phyloP scores from a whole-genome alignment of 2,888 invertebrate species.

The Eupelmus urozonus region DNA sequence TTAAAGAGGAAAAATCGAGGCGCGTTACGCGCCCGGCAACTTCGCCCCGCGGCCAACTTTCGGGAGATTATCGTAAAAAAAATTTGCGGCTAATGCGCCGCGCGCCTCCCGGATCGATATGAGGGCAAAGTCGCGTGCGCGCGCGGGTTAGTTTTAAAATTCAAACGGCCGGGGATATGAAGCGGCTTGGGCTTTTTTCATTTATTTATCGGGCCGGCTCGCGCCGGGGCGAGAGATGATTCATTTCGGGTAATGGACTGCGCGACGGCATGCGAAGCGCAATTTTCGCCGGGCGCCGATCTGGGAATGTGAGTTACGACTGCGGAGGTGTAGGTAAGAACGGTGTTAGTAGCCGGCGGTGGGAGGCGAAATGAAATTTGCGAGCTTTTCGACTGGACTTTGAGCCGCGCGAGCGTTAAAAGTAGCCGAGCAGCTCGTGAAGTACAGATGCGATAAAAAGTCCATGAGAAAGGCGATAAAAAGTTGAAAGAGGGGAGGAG shows the following conservation, averaged over 20 bases:
- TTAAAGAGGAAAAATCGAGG: constrained; percentile 41
- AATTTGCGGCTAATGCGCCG: constrained; percentile 41
- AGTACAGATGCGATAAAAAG: not conserved
- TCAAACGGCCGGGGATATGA: not conserved
- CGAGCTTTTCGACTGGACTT: not conserved
- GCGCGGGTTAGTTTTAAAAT: not conserved
- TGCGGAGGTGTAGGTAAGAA: not conserved
- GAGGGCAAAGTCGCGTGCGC: not conserved
- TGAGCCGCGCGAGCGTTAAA: constrained; percentile 11
- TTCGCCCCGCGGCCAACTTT: not conserved
- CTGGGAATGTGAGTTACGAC: not conserved
- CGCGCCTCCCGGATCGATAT: not conserved
- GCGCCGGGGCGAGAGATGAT: not conserved
- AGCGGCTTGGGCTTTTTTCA: not conserved
- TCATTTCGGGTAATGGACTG: constrained; percentile 14
- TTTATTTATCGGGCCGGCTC: not conserved
- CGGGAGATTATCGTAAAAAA: constrained; percentile 39
- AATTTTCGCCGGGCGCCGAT: not conserved
- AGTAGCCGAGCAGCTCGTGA: not conserved
- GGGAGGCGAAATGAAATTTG: constrained; percentile 9
- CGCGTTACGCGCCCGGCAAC: not conserved
- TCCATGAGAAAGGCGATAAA: not conserved
- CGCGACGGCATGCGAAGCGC: constrained; percentile 1
- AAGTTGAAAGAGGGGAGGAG: not conserved
- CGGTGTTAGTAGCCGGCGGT: not conserved